phyloP scores from a whole-genome alignment of 2,797 vertebrate species.

The Melanotaenia boesemani region DNA sequence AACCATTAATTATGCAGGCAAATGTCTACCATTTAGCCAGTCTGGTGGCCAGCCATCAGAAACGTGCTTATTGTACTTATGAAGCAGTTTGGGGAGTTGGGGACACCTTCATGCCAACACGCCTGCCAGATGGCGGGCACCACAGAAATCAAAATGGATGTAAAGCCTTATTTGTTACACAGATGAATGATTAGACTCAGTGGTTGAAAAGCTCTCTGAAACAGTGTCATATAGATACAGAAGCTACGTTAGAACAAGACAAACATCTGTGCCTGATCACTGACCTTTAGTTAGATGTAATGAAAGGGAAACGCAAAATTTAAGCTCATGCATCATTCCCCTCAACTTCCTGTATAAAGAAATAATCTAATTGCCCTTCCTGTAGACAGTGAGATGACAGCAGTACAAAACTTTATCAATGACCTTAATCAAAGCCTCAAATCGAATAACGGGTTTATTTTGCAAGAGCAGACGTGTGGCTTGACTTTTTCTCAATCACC shows the following conservation, averaged over 20 bases:
- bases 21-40: conserved; percentile 73
- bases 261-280: conserved; percentile 9
- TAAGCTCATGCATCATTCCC: conserved; percentile 12
- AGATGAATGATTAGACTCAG: conserved; percentile 65
- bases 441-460: conserved; percentile 44
- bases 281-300: conserved; percentile 26
- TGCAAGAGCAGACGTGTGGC: conserved; percentile 48
- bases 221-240: conserved; percentile 44
- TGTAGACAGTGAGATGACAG: conserved; percentile 19
- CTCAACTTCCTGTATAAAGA: conserved; percentile 15
- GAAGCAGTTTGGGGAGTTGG: conserved; percentile 68
- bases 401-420: conserved; percentile 40
- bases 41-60: conserved; percentile 68
- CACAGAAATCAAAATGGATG: conserved; percentile 64
- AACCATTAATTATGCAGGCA: conserved; percentile 79
- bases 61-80: conserved; percentile 70
- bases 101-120: conserved; percentile 58
- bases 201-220: conserved; percentile 55
- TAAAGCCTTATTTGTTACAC: conserved; percentile 69
- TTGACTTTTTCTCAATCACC: conserved; percentile 53
- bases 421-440: conserved; percentile 61
- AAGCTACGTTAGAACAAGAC: conserved; percentile 44
- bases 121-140: conserved; percentile 72
- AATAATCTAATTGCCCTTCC: conserved; percentile 50
- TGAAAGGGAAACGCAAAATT: conserved; percentile 5